Conservation (phyloP, 1,140 invertebrate species). For the Himalopsyche phryganea region DNA sequence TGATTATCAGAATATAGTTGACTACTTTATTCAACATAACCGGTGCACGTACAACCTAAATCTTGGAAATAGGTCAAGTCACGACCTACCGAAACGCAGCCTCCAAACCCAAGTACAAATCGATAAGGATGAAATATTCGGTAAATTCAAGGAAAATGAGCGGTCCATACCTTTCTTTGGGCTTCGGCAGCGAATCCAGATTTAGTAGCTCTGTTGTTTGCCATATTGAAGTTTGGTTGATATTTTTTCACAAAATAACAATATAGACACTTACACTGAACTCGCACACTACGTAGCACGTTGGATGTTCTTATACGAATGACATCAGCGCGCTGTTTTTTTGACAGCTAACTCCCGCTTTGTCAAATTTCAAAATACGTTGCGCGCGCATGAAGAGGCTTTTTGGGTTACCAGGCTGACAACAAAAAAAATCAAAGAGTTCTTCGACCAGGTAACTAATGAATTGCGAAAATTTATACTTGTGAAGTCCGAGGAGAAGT, state of each 20-base stretch:
- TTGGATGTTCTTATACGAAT: neutral
- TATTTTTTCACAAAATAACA: no score
- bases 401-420: no score
- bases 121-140: conserved; percentile 9
- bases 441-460: no score
- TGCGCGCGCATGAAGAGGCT: no score
- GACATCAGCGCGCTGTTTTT: neutral
- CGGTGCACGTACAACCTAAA: conserved; percentile 8
- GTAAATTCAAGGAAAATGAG: neutral
- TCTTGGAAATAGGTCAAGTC: conserved; percentile 21
- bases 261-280: no score
- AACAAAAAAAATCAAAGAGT: no score
- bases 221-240: conserved; percentile 56
- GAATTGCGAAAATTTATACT: no score
- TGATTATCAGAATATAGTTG: no score
- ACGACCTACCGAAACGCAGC: conserved; percentile 16
- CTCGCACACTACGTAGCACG: neutral
- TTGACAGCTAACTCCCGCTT: no score
- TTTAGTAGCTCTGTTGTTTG: conserved; percentile 83
- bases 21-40: neutral
- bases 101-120: conserved; percentile 10
- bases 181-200: conserved; percentile 92
- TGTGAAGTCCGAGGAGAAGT: no score
- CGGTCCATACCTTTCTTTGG: conserved; percentile 76
- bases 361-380: no score